These are phyloP conservation scores for Callospermophilus lateralis DNA, from an alignment of 2,113 vertebrate species.

Conservation along the genomic window DNA sequence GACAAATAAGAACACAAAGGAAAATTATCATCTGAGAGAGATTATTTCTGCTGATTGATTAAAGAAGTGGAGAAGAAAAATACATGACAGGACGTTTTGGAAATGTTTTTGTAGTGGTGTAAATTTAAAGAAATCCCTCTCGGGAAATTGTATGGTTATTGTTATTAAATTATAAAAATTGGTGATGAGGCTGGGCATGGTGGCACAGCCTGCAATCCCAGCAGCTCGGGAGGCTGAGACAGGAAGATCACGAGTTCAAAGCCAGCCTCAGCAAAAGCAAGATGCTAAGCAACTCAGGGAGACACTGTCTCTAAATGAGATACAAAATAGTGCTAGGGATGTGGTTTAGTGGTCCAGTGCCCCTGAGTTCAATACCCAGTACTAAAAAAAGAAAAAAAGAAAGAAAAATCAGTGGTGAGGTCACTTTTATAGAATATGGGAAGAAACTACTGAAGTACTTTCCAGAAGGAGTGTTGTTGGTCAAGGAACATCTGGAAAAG, in stretches of 20 bases:
- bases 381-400: neutral
- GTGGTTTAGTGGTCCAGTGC: too few relatives aligned
- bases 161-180: neutral
- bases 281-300: too few relatives aligned
- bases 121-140: neutral
- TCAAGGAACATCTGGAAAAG: neutral
- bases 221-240: too few relatives aligned
- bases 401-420: neutral
- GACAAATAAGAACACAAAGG: neutral
- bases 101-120: neutral
- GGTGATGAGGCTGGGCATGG: too few relatives aligned
- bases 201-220: too few relatives aligned
- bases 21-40: neutral
- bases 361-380: too few relatives aligned
- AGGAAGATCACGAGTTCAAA: too few relatives aligned
- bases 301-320: too few relatives aligned
- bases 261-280: too few relatives aligned
- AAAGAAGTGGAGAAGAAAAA: neutral
- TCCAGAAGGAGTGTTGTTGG: neutral
- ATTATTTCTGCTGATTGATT: neutral
- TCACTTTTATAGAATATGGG: neutral
- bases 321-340: too few relatives aligned
- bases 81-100: neutral
- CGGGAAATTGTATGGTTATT: neutral
- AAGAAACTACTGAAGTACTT: neutral